Conservation (phyloP, 2,113 vertebrate species). For the Sebastes fasciatus region DNA sequence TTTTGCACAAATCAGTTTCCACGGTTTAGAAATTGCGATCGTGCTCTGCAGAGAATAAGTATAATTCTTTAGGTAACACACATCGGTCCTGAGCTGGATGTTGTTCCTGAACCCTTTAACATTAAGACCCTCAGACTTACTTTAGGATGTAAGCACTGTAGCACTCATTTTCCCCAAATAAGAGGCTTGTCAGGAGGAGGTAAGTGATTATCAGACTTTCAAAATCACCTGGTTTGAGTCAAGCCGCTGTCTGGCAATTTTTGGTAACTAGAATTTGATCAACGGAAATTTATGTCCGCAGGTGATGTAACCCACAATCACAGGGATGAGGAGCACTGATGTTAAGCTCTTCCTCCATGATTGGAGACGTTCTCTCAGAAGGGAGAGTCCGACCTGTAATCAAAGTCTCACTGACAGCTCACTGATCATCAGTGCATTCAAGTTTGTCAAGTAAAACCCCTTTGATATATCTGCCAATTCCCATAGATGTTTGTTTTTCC, state of each 20-base stretch:
- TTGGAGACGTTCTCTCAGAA: not conserved
- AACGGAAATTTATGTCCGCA: not conserved
- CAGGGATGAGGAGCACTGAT: conserved; percentile 4
- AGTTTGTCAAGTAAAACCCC: not conserved
- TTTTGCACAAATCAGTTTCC: conserved; percentile 14
- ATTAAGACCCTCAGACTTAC: not conserved
- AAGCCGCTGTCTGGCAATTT: not conserved
- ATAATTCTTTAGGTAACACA: not conserved
- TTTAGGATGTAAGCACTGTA: not conserved
- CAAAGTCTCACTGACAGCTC: not conserved
- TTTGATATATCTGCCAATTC: not conserved
- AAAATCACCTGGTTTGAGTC: not conserved
- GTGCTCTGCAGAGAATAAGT: not conserved
- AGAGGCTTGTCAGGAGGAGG: not conserved
- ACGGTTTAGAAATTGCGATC: not conserved
- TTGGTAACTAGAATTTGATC: not conserved
- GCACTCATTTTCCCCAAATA: not conserved
- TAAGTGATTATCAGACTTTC: not conserved
- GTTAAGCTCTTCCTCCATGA: not conserved
- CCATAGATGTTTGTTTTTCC: not conserved
- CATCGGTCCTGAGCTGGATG: not conserved
- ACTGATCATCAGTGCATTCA: not conserved
- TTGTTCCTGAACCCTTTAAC: not conserved
- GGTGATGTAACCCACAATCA: not conserved
- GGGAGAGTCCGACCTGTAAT: not conserved